These are phyloP conservation scores for Mythimna ferrago DNA, from an alignment of 2,888 invertebrate species.

Conservation along the genomic window DNA sequence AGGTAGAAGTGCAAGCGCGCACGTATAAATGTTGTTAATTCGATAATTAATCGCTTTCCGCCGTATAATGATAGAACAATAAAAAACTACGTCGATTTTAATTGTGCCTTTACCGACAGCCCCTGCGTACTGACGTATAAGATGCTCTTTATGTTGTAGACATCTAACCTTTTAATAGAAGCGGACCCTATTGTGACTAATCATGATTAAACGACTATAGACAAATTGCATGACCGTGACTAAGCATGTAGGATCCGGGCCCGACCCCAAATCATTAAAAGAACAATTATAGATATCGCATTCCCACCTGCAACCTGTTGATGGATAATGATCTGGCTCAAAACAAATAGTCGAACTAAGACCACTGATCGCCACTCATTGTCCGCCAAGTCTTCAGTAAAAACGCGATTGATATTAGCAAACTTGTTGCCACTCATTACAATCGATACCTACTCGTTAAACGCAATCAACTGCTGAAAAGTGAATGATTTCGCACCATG, in stretches of 20 bases:
- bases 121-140: constrained; percentile 67
- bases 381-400: constrained; percentile 64
- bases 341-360: constrained; percentile 85
- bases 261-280: constrained; percentile 89
- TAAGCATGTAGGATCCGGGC: constrained; percentile 86
- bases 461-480: constrained; percentile 43
- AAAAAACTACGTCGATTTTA: constrained; percentile 60
- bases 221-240: constrained; percentile 91
- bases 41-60: constrained; percentile 61
- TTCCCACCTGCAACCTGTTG: constrained; percentile 89
- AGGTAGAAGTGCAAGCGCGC: constrained; percentile 33
- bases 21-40: constrained; percentile 62
- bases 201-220: constrained; percentile 91
- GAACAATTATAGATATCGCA: constrained; percentile 90
- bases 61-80: constrained; percentile 54
- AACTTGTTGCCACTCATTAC: constrained; percentile 30
- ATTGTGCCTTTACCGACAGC: constrained; percentile 61
- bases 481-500: constrained; percentile 45
- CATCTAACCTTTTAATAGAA: constrained; percentile 86
- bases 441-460: constrained; percentile 43
- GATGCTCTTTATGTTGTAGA: constrained; percentile 81
- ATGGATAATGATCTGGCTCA: constrained; percentile 87
- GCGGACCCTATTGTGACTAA: constrained; percentile 89
- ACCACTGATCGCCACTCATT: constrained; percentile 72
- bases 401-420: constrained; percentile 70